Evolutionary conservation across 2,113 vertebrate species (phyloP).

Genomic region (Phrynosoma blainvillii): DNA sequence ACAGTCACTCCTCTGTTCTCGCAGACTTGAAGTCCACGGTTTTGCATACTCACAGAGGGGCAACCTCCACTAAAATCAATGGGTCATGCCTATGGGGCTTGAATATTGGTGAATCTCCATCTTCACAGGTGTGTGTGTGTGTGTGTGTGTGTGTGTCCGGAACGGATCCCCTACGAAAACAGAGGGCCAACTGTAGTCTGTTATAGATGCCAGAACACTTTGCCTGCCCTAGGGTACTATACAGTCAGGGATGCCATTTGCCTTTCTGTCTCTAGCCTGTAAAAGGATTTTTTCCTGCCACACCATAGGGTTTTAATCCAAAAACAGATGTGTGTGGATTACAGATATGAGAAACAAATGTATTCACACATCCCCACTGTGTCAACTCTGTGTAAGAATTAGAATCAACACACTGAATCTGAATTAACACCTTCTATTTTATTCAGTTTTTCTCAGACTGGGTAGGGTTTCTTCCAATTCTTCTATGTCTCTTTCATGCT

Average conservation of each 20-base stretch:
- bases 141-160: no score
- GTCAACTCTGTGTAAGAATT: neutral
- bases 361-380: neutral
- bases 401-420: neutral
- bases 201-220: neutral
- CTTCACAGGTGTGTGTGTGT: no score
- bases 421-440: neutral
- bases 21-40: no score
- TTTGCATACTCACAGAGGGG: no score
- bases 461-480: neutral
- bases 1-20: no score
- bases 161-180: no score
- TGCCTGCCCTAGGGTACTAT: neutral
- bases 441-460: neutral
- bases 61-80: no score
- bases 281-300: neutral
- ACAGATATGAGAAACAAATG: neutral
- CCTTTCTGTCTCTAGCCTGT: neutral
- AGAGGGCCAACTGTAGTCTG: neutral
- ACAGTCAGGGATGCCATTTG: neutral
- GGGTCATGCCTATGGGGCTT: no score
- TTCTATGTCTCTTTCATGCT: neutral
- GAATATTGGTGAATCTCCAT: no score
- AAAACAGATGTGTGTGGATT: neutral
- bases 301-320: neutral